These are phyloP conservation scores for Tiliqua scincoides DNA, from an alignment of 2,113 vertebrate species.

Conservation along the genomic window DNA sequence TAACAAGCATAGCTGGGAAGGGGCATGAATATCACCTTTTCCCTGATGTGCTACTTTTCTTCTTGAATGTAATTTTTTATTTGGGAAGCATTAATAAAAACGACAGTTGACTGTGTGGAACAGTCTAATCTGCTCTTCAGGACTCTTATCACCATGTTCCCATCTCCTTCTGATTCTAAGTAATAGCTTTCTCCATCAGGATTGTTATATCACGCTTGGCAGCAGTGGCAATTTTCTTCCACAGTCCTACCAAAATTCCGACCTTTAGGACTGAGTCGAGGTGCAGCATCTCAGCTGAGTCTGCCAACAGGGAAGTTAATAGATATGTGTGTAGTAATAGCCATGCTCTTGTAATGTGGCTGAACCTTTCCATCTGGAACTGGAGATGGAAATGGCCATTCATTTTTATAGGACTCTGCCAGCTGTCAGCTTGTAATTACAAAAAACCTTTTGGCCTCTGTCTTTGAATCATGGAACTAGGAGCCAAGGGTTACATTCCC, in stretches of 20 bases:
- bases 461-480: not conserved
- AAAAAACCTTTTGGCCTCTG: not conserved
- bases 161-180: too few relatives aligned
- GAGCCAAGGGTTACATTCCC: constrained; percentile 8
- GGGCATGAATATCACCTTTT: too few relatives aligned
- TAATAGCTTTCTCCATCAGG: not conserved
- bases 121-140: not conserved
- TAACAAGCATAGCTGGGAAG: too few relatives aligned
- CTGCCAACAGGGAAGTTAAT: not conserved
- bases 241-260: not conserved
- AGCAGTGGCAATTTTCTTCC: not conserved
- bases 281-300: not conserved
- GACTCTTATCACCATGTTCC: not conserved
- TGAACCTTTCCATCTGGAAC: not conserved
- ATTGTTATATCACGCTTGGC: not conserved
- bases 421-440: constrained; percentile 11
- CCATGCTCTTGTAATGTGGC: not conserved
- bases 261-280: not conserved
- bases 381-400: not conserved
- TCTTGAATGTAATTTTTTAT: not conserved
- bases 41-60: too few relatives aligned
- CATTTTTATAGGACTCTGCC: not conserved
- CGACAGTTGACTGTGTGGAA: not conserved
- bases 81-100: not conserved
- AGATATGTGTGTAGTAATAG: not conserved